A percentile compares a stretch with the other conserved stretches of the same genome.
Evolutionary conservation across 1,140 invertebrate genomes (phyloP).

Genomic region (Dryas iulia): DNA sequence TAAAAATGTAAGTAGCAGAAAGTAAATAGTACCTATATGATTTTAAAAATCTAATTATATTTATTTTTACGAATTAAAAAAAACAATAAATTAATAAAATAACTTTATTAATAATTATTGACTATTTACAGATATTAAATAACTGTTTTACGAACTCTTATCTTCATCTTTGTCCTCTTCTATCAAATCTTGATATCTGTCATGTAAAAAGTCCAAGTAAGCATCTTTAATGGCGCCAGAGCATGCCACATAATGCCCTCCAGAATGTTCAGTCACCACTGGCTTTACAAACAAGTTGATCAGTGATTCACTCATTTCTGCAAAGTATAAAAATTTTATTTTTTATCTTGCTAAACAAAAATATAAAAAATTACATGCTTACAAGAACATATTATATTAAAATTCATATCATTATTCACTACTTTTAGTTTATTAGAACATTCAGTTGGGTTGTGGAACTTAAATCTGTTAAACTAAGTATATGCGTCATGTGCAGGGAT

Average conservation of each 20-base stretch:
- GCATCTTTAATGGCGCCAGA: constrained; percentile 83
- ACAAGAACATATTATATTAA: too few species aligned
- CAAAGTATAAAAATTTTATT: constrained; percentile 45
- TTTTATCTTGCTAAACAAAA: not conserved
- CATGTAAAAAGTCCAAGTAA: constrained; percentile 85
- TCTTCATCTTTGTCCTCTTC: constrained; percentile 41
- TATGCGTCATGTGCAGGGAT: too few species aligned
- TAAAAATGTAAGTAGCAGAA: too few species aligned
- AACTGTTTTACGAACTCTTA: constrained; percentile 29
- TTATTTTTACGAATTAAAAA: not conserved
- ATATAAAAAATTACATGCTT: too few species aligned
- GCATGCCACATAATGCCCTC: constrained; percentile 91
- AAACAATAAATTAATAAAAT: not conserved
- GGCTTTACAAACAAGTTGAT: constrained; percentile 84
- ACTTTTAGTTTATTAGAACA: too few species aligned
- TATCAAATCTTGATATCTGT: constrained; percentile 58
- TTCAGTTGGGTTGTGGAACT: too few species aligned
- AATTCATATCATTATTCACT: too few species aligned
- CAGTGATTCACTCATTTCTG: constrained; percentile 88
- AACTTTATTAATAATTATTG: constrained; percentile 10
- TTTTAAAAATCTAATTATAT: too few species aligned
- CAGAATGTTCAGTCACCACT: constrained; percentile 85
- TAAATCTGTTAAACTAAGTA: too few species aligned
- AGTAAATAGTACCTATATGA: too few species aligned
- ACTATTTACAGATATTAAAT: not conserved